A percentile compares a stretch with the other conserved stretches of the same genome.
These are phyloP conservation scores for Eumacrocentrus americanus DNA, from an alignment of 2,888 invertebrate genomes.

Conservation along the genomic window DNA sequence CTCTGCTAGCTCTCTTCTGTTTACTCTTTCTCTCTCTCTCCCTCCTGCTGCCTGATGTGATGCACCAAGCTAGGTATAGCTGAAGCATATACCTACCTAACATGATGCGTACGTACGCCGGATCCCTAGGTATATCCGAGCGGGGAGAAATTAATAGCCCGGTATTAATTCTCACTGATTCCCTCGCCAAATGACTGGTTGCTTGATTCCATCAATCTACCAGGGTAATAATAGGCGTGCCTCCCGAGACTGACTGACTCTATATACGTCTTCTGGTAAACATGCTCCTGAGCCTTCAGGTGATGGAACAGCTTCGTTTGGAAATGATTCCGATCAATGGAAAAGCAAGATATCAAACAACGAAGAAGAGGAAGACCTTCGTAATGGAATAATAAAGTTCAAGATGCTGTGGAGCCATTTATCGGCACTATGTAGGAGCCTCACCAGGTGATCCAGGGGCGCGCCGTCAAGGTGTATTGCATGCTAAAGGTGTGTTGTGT, in stretches of 20 bases:
- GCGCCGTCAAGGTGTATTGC: conserved; percentile 27
- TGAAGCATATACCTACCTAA: conserved; percentile 6
- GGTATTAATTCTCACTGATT: conserved; percentile 60
- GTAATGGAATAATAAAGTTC: too few relatives aligned
- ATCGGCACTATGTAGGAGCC: conserved; percentile 55
- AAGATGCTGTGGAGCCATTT: conserved; percentile 54
- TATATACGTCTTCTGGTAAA: conserved; percentile 8
- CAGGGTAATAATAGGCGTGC: conserved; percentile 55
- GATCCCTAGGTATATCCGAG: conserved; percentile 31
- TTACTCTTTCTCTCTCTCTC: conserved; percentile 12
- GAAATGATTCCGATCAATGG: too few relatives aligned
- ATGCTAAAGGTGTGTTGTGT: conserved; percentile 18
- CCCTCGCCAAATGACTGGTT: conserved; percentile 58
- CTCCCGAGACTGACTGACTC: conserved; percentile 24
- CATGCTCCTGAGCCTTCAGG: too few relatives aligned
- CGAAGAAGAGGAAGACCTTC: too few relatives aligned
- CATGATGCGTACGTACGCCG: conserved; percentile 10
- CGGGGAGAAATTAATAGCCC: conserved; percentile 58
- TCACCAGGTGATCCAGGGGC: conserved; percentile 19
- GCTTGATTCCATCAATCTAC: conserved; percentile 60
- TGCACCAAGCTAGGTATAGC: too few relatives aligned
- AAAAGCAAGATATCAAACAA: too few relatives aligned
- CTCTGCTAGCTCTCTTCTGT: conserved; percentile 19
- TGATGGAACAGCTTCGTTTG: conserved; percentile 11
- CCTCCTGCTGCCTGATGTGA: conserved; percentile 1